Base-by-base conservation (phyloP, 2,113 vertebrate species). In the Mohoua ochrocephala region DNA sequence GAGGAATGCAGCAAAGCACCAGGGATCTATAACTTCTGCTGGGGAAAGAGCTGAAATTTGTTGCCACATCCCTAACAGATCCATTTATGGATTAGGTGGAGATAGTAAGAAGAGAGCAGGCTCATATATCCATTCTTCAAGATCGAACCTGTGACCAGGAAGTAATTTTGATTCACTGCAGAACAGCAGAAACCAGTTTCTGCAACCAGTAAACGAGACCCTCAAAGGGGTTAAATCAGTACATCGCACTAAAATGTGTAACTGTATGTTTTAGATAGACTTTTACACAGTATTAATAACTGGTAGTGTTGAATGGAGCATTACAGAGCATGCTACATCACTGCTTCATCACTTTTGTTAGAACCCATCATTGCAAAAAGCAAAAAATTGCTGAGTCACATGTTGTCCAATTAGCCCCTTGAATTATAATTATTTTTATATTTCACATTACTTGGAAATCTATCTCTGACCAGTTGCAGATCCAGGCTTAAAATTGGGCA, bases 1-100 rank as follows among this genome's bases (percentile, higher is more conserved):
- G 42, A 65, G 63, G 94, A 95, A 78, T 2, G 16, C 50, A 89
- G 49, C 17, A 81, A 67, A 81, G 28, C 91, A 94, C 61, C 35
- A 61, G 89, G 83, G 95, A 91, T 85, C 79, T 89, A 68, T 84
- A 96, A 96, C 53, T 76, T 95, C 68, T 82, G 67, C 44, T 6
- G 33, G 65, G 35, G 84, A 96, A 91, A 50, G 33, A 93, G 28
- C 45, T 94, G 71, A 94, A 92, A 76, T 93, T 90, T 91, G 30
- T 89, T 87, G 47, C 86, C 49, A 69, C 78, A 63, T 83, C 57
- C 56, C 39, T 96, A 93, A 91, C 35, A 85, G 33, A 59, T 50
- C 71, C 45, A 80, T 87, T 70, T 82, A 50, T 45, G 24, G n/a
- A 75, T 70, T 74, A 91, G 45, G 24, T 42, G 45, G 78, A 90